Percentiles rank a stretch among this genome's conserved stretches.
Evolutionary conservation across 2,113 vertebrate genomes (phyloP).

Genomic region (Pachypanchax playfairii): DNA sequence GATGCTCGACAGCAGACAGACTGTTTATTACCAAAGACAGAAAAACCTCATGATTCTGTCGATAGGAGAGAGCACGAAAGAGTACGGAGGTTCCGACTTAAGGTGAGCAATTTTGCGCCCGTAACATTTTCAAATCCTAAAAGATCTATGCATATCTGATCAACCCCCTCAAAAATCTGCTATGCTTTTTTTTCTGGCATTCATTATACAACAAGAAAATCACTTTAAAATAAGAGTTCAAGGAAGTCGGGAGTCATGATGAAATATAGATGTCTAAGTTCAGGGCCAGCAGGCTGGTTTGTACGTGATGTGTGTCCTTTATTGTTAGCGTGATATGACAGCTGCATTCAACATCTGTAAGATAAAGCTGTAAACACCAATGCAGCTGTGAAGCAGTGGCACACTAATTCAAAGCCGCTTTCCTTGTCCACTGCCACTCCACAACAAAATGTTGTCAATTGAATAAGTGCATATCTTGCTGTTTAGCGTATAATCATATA

Average conservation of each 20-base stretch:
- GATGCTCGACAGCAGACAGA: constrained; percentile 50
- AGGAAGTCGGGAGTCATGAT: constrained; percentile 21
- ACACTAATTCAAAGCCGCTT: constrained; percentile 71
- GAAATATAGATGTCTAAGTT: constrained; percentile 55
- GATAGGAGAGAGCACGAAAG: constrained; percentile 1
- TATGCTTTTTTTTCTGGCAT: not conserved
- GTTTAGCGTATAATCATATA: constrained; percentile 54
- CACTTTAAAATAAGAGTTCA: constrained; percentile 23
- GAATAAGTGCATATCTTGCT: constrained; percentile 69
- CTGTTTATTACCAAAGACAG: constrained; percentile 34
- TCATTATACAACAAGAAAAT: not conserved
- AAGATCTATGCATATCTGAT: not conserved
- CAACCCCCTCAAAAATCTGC: not conserved
- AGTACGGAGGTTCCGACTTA: no score
- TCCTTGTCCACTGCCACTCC: constrained; percentile 61
- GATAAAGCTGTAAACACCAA: constrained; percentile 34
- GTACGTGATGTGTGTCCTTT: constrained; percentile 20
- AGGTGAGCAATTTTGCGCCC: not conserved
- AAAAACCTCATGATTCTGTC: constrained; percentile 33
- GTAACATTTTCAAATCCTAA: not conserved
- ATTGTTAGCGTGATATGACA: constrained; percentile 47
- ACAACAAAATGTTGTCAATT: constrained; percentile 57
- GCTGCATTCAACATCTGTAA: constrained; percentile 41
- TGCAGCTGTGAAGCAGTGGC: constrained; percentile 12
- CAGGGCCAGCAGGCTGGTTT: constrained; percentile 23